Evolutionary conservation across 2,888 invertebrate species (phyloP), one percentile per base, ranked within the genome.

Genomic region (Odontomyia ornata): DNA sequence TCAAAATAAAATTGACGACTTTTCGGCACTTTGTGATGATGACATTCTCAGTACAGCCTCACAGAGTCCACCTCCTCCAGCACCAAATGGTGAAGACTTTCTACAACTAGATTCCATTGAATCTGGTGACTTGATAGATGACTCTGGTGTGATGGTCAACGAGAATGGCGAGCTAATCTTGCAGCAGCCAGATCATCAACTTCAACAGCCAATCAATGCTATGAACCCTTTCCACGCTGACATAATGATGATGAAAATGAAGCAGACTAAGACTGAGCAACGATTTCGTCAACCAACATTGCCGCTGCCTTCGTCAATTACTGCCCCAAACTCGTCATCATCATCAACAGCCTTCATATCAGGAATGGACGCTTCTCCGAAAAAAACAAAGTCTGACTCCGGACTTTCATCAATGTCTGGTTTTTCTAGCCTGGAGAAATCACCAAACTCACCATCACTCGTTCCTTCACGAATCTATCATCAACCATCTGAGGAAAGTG

Each of bases 391-490:
- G 85, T 95, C 95, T 0, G 95, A 95, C 85, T 95, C 95, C 0
- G 95, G 95, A 0, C 87, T 95, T 72, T 95, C 95, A 0, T 95
- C 95, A 5, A 93, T 95, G 92, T 95, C 94, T 83, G 94, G 95
- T 3, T 93, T 95, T 91, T 94, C 94, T 13, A 94, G 93, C 83
- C 87, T 94, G 82, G 95, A 95, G 85, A 95, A 95, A 87, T 94
- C 95, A 43, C 95, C 95, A 2, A 92, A 93, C 28, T 95, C 93
- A 0, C 93, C 94, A 28, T 77, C 76, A 30, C 46, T 64, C 0
- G 73, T 71, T n/a, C 67, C 71, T 9, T 75, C 75, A 13, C 73
- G 78, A 5, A 15, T 76, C 23, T 75, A 77, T 36, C 52, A 69
- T n/a, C 77, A 77, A 30, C 30, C n/a, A 13, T 47, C 56, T 21